Conservation (phyloP, 1,140 invertebrate genomes). For the Sminthurinus signatus region DNA sequence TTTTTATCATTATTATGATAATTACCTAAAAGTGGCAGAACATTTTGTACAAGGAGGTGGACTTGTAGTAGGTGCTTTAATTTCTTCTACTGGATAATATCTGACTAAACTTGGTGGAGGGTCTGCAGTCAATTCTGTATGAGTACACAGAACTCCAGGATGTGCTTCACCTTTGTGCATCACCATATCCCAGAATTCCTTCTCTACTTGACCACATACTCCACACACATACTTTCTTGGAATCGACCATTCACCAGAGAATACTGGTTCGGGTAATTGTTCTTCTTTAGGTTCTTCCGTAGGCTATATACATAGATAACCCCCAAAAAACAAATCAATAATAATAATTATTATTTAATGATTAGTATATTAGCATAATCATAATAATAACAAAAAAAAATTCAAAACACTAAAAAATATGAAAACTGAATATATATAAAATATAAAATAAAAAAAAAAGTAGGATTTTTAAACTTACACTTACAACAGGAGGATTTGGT, state of each 20-base stretch:
- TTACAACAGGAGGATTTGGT: background rate
- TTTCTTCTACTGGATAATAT: background rate
- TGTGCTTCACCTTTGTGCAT: slow-evolving; percentile 39
- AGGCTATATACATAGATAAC: too few relatives aligned
- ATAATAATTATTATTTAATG: too few relatives aligned
- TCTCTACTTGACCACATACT: slow-evolving; percentile 38
- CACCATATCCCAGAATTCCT: slow-evolving; percentile 40
- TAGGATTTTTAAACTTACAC: background rate
- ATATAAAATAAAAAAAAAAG: background rate
- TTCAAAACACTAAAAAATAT: too few relatives aligned
- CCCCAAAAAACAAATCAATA: too few relatives aligned
- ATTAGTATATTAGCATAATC: too few relatives aligned
- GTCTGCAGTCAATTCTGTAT: slow-evolving; percentile 28
- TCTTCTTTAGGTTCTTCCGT: slow-evolving; percentile 8
- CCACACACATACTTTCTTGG: slow-evolving; percentile 31
- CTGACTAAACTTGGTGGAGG: slow-evolving; percentile 16
- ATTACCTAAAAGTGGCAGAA: slow-evolving; percentile 32
- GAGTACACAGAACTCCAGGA: slow-evolving; percentile 36
- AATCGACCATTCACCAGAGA: slow-evolving; percentile 38
- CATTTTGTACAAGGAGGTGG: slow-evolving; percentile 34
- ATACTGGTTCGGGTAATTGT: slow-evolving; percentile 16
- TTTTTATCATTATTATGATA: too few relatives aligned
- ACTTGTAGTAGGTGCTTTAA: background rate
- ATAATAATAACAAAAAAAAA: too few relatives aligned
- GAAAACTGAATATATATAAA: background rate